A percentile compares a stretch with the other conserved stretches of the same genome.
Evolutionary conservation across 2,888 invertebrate genomes (phyloP).

Genomic region (Caenorhabditis zanzibari): DNA sequence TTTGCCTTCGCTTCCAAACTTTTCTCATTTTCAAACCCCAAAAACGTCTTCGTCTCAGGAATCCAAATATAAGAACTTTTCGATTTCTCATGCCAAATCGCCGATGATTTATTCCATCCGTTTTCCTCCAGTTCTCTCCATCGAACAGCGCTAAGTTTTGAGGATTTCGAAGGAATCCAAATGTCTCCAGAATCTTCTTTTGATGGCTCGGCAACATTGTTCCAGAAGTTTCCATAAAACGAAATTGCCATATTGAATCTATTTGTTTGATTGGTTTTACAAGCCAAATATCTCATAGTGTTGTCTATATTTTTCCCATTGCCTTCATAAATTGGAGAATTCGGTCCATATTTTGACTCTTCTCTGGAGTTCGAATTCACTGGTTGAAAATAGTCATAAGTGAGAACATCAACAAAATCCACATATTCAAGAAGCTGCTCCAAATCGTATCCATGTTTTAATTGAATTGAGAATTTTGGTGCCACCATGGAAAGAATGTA

Average conservation of each 20-base stretch:
- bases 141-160: not conserved
- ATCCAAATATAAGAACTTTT: constrained; percentile 12
- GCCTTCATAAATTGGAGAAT: constrained; percentile 65
- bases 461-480: constrained; percentile 68
- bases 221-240: constrained; percentile 40
- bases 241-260: constrained; percentile 67
- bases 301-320: constrained; percentile 62
- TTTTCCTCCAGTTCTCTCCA: constrained; percentile 9
- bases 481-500: constrained; percentile 68
- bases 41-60: not conserved
- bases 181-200: not conserved
- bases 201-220: not conserved
- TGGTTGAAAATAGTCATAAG: constrained; percentile 73
- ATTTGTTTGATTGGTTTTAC: constrained; percentile 56
- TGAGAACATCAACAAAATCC: constrained; percentile 75
- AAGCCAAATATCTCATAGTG: constrained; percentile 71
- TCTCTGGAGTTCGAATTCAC: constrained; percentile 69
- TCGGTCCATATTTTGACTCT: constrained; percentile 74
- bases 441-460: constrained; percentile 72
- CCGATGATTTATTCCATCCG: constrained; percentile 12
- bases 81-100: constrained; percentile 10
- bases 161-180: not conserved
- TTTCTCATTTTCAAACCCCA: constrained; percentile 16
- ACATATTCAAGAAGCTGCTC: constrained; percentile 63
- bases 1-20: constrained; percentile 72